Evolutionary conservation across 2,888 invertebrate genomes (phyloP).

Genomic region (Troides helena): DNA sequence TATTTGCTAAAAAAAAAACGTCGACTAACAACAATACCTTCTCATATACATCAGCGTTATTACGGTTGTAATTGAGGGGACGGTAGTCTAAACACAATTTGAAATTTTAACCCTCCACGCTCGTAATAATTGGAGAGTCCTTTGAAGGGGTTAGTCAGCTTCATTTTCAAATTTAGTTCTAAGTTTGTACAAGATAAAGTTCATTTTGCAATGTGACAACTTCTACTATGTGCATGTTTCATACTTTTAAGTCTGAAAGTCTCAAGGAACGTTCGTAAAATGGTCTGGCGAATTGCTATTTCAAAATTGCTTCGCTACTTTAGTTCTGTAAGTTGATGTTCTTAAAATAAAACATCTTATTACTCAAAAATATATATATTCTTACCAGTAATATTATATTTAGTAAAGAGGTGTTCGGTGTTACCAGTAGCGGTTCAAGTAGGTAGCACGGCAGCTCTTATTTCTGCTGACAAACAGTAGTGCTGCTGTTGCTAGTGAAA

Average conservation of each 20-base stretch:
- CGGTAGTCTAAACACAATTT: slow-evolving; percentile 2
- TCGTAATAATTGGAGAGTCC: background rate
- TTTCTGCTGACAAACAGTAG: too few species aligned
- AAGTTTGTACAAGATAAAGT: background rate
- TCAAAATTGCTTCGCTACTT: background rate
- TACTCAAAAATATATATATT: background rate
- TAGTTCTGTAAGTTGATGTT: background rate
- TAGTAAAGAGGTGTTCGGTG: too few species aligned
- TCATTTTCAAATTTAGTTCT: background rate
- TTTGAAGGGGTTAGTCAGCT: background rate
- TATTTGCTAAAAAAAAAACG: too few species aligned
- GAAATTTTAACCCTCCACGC: background rate
- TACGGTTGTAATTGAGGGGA: slow-evolving; percentile 4
- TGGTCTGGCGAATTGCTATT: background rate
- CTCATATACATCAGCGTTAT: background rate
- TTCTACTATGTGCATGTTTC: background rate
- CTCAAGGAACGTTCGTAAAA: background rate
- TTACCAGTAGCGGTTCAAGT: too few species aligned
- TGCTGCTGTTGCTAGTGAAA: too few species aligned
- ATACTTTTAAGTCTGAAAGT: background rate
- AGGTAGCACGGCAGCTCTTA: too few species aligned
- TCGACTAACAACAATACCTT: background rate
- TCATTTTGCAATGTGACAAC: background rate
- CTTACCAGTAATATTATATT: background rate
- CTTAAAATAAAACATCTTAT: background rate